Percentiles rank a stretch among this genome's conserved stretches.
Conservation (phyloP, 2,797 vertebrate species). For the Bucorvus abyssinicus region DNA sequence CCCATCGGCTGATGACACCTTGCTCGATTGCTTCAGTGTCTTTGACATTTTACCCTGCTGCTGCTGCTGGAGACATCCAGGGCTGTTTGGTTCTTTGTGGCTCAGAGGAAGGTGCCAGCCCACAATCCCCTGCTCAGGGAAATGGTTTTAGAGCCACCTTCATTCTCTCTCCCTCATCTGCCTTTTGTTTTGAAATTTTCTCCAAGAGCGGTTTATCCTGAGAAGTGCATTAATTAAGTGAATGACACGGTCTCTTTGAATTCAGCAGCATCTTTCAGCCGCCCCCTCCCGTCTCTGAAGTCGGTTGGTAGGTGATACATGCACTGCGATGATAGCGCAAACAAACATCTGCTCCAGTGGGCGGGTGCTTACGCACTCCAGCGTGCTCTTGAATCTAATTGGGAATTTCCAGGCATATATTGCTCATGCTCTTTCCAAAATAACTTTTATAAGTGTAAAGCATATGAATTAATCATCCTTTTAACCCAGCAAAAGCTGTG, state of each 20-base stretch:
- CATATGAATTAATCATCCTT: conserved; percentile 67
- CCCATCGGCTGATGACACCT: not conserved
- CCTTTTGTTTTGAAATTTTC: not conserved
- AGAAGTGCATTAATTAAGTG: not conserved
- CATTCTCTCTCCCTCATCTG: not conserved
- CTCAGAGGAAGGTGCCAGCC: not conserved
- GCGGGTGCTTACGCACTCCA: conserved; percentile 50
- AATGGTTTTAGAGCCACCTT: not conserved
- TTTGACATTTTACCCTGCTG: no score
- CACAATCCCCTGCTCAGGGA: not conserved
- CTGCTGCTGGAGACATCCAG: not conserved
- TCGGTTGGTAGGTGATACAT: not conserved
- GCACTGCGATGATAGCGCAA: conserved; percentile 34
- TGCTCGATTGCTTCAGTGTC: not conserved
- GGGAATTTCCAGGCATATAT: conserved; percentile 68
- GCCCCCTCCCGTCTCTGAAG: not conserved
- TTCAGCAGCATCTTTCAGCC: not conserved
- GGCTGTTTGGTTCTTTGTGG: not conserved
- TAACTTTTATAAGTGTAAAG: conserved; percentile 64
- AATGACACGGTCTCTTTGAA: not conserved
- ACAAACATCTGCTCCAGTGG: conserved; percentile 68
- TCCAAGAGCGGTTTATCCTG: not conserved
- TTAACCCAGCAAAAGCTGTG: conserved; percentile 33
- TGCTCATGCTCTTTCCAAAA: conserved; percentile 65
- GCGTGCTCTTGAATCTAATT: conserved; percentile 58